Evolutionary conservation across 1,140 invertebrate species (phyloP), one percentile per base, ranked within the genome.

Genomic region (Drosophila guanche): DNA sequence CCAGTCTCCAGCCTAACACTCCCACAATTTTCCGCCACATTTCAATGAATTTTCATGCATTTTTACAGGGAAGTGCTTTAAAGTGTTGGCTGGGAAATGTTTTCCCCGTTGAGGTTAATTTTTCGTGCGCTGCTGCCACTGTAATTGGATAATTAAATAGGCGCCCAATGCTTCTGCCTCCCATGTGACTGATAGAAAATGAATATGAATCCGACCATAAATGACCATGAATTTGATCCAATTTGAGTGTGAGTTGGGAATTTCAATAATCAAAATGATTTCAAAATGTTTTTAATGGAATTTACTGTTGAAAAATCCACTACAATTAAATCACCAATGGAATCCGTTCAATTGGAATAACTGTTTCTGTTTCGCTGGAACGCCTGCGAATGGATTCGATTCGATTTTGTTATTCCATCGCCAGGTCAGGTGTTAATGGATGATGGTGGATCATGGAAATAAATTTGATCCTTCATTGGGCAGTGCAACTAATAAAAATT

Each of bases 131-230:
- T 72, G 47, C 43, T 48, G 65, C 29, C 33, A 29, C 48, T 58
- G 62, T 85, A 85, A 85, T 85, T 85, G 81, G 80, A 85, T 85
- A 86, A 85, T 85, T 85, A 79, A 85, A 85, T 85, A 73, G 80
- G 67, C 80, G 72, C 62, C 54, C 53, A 56, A 76, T 76, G 68
- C 60, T 70, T 55, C 57, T 51, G 0, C 25, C 16, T 20, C 29
- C 33, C 33, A 12, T 37, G 10, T 37, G 33, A 37, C 4, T 37
- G 33, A 12, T 20, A 20, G 16, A 20, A 20, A 20, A 20, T 20
- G 8, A 37, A 37, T 37, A 37, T 37, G 33, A 37, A 37, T 12
- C 10, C 12, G 33, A 37, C 3, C 10, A 37, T 37, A 42, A 76
- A 62, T 57, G 61, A n/a, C 41, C 14, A 33, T 37, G 10, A 10